These are phyloP conservation scores for Heliconius ismenius DNA, from an alignment of 2,888 invertebrate genomes.

Conservation along the genomic window DNA sequence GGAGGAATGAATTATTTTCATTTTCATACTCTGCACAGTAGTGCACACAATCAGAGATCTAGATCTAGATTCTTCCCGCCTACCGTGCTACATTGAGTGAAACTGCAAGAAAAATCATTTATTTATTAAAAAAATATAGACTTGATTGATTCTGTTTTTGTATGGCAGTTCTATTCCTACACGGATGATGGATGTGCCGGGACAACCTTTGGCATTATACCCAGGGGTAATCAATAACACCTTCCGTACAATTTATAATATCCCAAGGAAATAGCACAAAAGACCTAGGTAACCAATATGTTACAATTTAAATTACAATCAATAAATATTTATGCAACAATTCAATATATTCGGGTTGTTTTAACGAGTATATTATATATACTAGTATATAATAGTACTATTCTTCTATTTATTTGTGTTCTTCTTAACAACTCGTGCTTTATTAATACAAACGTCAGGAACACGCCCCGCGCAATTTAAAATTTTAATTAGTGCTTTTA, in stretches of 20 bases:
- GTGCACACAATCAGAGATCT: no score
- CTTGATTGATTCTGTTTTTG: slow-evolving; percentile 35
- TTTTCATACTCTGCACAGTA: neutral
- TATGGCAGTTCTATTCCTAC: slow-evolving; percentile 21
- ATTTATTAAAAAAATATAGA: neutral
- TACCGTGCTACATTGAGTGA: neutral
- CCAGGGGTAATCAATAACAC: slow-evolving; percentile 37
- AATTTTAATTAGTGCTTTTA: neutral
- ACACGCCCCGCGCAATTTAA: neutral
- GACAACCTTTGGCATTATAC: slow-evolving; percentile 34
- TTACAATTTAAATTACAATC: neutral
- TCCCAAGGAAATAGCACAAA: slow-evolving; percentile 11
- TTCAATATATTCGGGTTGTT: neutral
- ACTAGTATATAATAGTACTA: no score
- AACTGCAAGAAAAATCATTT: neutral
- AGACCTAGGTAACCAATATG: neutral
- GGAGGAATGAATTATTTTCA: neutral
- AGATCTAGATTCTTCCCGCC: neutral
- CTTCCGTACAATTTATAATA: slow-evolving; percentile 32
- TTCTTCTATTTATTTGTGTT: no score
- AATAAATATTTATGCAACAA: neutral
- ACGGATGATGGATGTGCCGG: slow-evolving; percentile 39
- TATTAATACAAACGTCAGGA: neutral
- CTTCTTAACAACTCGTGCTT: no score
- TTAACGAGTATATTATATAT: no score